These are phyloP conservation scores for Eupithecia tripunctaria DNA, from an alignment of 2,888 invertebrate genomes.

Conservation along the genomic window DNA sequence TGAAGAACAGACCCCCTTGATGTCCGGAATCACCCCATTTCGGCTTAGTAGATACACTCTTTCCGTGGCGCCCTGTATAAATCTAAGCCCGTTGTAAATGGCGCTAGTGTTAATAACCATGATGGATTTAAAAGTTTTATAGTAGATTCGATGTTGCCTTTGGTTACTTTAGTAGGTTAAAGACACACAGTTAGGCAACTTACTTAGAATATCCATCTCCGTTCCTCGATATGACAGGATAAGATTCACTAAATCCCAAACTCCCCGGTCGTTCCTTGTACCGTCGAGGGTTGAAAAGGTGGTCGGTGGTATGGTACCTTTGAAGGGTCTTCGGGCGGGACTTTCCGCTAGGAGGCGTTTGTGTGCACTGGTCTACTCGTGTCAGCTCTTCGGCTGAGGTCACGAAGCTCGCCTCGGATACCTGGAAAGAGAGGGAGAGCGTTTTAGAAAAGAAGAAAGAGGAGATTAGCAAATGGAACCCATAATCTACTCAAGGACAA, in stretches of 20 bases:
- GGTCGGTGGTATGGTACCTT: slow-evolving; percentile 84
- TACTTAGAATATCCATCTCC: slow-evolving; percentile 76
- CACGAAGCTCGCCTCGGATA: slow-evolving; percentile 80
- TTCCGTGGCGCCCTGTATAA: too few relatives aligned
- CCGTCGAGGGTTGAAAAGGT: slow-evolving; percentile 56
- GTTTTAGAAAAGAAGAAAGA: background rate
- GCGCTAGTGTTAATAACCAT: too few relatives aligned
- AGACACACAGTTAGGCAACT: slow-evolving; percentile 47
- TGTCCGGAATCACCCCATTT: too few relatives aligned
- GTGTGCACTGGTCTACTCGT: slow-evolving; percentile 77
- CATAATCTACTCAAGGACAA: too few relatives aligned
- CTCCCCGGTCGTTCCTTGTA: slow-evolving; percentile 51
- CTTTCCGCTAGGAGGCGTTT: slow-evolving; percentile 78
- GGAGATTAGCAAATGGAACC: background rate
- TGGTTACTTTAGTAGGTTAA: background rate
- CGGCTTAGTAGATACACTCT: too few relatives aligned
- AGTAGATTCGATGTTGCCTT: too few relatives aligned
- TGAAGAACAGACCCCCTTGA: too few relatives aligned
- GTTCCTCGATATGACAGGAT: slow-evolving; percentile 71
- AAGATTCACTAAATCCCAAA: slow-evolving; percentile 73
- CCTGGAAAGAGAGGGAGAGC: slow-evolving; percentile 54
- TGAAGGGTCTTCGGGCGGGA: slow-evolving; percentile 79
- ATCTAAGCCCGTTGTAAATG: too few relatives aligned
- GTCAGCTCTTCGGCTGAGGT: slow-evolving; percentile 75
- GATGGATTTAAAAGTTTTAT: too few relatives aligned